phyloP scores from a whole-genome alignment of 1,140 invertebrate species.

The Cydia strobilella region DNA sequence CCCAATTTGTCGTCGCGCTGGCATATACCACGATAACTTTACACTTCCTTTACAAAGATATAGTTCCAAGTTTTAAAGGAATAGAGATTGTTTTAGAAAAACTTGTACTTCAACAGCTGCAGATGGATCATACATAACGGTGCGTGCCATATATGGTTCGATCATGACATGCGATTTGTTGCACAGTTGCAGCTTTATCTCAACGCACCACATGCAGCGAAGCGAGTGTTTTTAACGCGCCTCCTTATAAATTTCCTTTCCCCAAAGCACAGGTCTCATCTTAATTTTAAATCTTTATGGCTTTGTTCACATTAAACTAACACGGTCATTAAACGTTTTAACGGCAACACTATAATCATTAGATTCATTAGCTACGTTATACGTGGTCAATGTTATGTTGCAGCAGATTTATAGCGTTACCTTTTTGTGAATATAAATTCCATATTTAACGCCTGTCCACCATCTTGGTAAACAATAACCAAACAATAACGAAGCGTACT shows the following conservation, averaged over 20 bases:
- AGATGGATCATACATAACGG: constrained; percentile 57
- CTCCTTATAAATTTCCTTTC: constrained; percentile 16
- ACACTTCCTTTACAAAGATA: neutral
- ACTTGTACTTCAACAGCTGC: constrained; percentile 35
- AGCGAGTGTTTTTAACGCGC: constrained; percentile 9
- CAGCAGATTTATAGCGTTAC: constrained; percentile 12
- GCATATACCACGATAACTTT: constrained; percentile 31
- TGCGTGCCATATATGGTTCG: constrained; percentile 56
- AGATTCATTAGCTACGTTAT: constrained; percentile 20
- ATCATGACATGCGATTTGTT: constrained; percentile 64
- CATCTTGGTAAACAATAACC: constrained; percentile 31
- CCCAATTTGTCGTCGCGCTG: constrained; percentile 53
- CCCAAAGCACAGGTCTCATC: neutral
- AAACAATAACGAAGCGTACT: too few relatives aligned
- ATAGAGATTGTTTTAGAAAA: constrained; percentile 44
- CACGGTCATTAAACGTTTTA: constrained; percentile 31
- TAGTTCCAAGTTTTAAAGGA: constrained; percentile 26
- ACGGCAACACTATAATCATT: constrained; percentile 22
- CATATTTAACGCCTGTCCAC: constrained; percentile 20
- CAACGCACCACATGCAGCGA: constrained; percentile 15
- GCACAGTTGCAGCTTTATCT: constrained; percentile 59
- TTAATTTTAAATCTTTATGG: constrained; percentile 28
- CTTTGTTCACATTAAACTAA: constrained; percentile 12
- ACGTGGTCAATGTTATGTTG: constrained; percentile 15
- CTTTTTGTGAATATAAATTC: constrained; percentile 18